Base-by-base conservation (phyloP, 2,888 invertebrate species). In the Epicampocera succincta region DNA sequence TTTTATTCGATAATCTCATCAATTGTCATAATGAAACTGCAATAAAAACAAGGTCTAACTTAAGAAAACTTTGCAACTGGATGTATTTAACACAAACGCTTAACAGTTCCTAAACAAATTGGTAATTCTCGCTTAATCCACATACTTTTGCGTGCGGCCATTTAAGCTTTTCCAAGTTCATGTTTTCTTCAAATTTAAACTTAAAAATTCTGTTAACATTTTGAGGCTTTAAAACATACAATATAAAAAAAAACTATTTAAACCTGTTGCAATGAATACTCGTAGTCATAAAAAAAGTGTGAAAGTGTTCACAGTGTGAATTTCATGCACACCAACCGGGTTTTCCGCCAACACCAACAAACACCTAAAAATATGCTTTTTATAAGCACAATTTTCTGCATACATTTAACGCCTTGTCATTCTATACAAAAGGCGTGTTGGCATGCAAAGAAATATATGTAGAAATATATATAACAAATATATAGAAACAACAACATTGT, bases 341-440 rank as follows among this genome's bases (percentile, higher is more conserved):
- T 50, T 42, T 42, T 17, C 33, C 19, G 0, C 5, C 11, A 65
- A 25, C 56, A 72, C 60, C 21, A 54, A 54, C 60, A 33, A 54
- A 54, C 72, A 72, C 77, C 63, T 77, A 63, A 71, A 63, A 71
- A 50, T 63, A 65, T 71, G 77, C 63, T 65, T 48, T 60, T n/a
- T 42, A 40, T 63, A 63, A 40, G 25, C 15, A 42, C 1, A 29
- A 42, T 5, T 25, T 21, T 69, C 56, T 63, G 54, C 48, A 66
- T 72, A 48, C n/a, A 65, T 78, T 79, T 72, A 61, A 54, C 78
- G 72, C 78, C 63, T 46, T 79, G 66, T 60, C 54, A 79, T 60
- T 60, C 66, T 48, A 66, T 52, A 73, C 52, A 73, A 78, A 68
- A 79, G 72, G 72, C 78, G 72, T 79, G 78, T 79, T 79, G 46